Percentiles rank a stretch among this genome's conserved stretches.
These are phyloP conservation scores for Acromyrmex heyeri DNA, from an alignment of 1,140 invertebrate species.

Conservation along the genomic window DNA sequence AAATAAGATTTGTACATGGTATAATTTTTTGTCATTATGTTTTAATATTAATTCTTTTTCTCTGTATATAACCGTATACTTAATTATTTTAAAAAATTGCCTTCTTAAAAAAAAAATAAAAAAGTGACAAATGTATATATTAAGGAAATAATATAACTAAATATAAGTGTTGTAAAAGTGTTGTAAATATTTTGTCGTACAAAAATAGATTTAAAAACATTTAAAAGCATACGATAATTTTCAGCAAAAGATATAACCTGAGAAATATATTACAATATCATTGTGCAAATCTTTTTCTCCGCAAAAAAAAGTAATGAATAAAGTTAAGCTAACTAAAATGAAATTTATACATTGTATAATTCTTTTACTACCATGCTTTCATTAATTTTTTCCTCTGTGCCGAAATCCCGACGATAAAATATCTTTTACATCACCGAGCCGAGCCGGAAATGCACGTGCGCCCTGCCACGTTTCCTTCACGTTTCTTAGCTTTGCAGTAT, in stretches of 20 bases:
- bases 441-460: not conserved
- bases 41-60: too few species aligned
- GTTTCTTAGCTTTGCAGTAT: not conserved
- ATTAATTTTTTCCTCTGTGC: not conserved
- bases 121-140: too few species aligned
- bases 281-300: not conserved
- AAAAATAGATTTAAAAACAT: not conserved
- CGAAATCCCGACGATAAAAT: not conserved
- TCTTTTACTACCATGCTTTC: not conserved
- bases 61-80: too few species aligned
- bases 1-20: too few species aligned
- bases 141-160: too few species aligned
- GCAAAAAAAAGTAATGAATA: not conserved
- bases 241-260: not conserved
- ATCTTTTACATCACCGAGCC: not conserved
- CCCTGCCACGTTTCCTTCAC: not conserved
- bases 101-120: too few species aligned
- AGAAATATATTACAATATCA: not conserved
- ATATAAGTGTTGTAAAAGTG: not conserved
- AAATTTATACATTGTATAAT: not conserved
- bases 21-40: too few species aligned
- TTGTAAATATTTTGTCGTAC: not conserved
- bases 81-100: too few species aligned
- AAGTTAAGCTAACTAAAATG: not conserved
- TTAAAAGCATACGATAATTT: not conserved